Evolutionary conservation across 2,888 invertebrate species (phyloP).

Genomic region (Aleiodes testaceus): DNA sequence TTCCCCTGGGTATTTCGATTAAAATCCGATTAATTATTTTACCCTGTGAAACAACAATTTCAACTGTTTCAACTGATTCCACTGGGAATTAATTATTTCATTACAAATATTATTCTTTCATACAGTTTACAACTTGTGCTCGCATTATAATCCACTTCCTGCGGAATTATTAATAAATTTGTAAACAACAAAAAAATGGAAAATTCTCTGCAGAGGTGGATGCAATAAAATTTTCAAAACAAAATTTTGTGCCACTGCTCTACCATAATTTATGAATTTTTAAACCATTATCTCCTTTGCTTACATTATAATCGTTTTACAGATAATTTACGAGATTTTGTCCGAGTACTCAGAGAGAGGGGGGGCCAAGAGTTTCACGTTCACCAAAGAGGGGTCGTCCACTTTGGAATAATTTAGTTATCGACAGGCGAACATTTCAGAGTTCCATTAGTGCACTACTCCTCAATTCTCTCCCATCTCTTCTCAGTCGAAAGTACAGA

Average conservation of each 20-base stretch:
- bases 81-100: neutral
- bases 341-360: slow-evolving; percentile 8
- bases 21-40: no score
- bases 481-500: slow-evolving; percentile 4
- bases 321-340: slow-evolving; percentile 41
- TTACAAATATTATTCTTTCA: neutral
- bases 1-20: no score
- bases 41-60: no score
- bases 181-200: neutral
- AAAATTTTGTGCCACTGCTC: neutral
- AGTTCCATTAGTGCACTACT: slow-evolving; percentile 62
- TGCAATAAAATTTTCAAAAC: no score
- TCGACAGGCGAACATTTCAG: slow-evolving; percentile 63
- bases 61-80: neutral
- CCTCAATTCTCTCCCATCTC: neutral
- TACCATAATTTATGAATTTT: slow-evolving; percentile 31
- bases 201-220: neutral
- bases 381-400: slow-evolving; percentile 42
- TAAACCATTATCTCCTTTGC: slow-evolving; percentile 24
- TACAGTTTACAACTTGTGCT: no score
- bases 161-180: neutral
- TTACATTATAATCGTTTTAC: slow-evolving; percentile 38
- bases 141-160: neutral
- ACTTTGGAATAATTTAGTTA: slow-evolving; percentile 67
- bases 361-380: neutral